phyloP scores from a whole-genome alignment of 2,113 vertebrate genomes.

The Brachionichthys hirsutus region DNA sequence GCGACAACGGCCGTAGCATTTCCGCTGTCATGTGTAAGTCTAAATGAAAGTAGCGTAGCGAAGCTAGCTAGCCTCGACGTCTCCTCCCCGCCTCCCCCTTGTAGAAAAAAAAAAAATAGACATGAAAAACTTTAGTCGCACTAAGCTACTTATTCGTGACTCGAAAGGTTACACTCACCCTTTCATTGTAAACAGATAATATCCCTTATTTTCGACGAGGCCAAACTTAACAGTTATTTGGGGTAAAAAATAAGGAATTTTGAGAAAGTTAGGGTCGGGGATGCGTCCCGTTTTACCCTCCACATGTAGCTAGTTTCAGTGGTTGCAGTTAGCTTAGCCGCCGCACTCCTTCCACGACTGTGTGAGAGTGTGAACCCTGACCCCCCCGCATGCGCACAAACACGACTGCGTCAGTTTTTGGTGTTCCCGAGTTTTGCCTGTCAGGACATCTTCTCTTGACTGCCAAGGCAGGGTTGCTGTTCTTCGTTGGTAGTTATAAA shows the following conservation, averaged over 20 bases:
- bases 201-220: constrained; percentile 59
- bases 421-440: constrained; percentile 18
- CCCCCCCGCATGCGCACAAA: constrained; percentile 66
- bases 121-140: constrained; percentile 73
- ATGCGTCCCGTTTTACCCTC: constrained; percentile 79
- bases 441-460: constrained; percentile 7
- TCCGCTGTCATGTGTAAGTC: constrained; percentile 1
- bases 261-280: constrained; percentile 73
- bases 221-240: constrained; percentile 58
- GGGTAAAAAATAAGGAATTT: constrained; percentile 49
- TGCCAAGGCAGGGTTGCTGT: too few species aligned
- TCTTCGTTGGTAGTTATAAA: too few species aligned
- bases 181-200: constrained; percentile 78
- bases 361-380: constrained; percentile 72
- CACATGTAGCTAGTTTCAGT: constrained; percentile 80
- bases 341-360: constrained; percentile 67
- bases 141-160: constrained; percentile 51
- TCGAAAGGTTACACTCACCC: constrained; percentile 76
- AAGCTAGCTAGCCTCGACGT: constrained; percentile 55
- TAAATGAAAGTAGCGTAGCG: constrained; percentile 48
- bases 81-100: constrained; percentile 69
- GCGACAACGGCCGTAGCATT: neutral
- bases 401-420: rapidly evolving
- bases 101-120: constrained; percentile 60
- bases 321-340: constrained; percentile 73